Evolutionary conservation across 2,888 invertebrate species (phyloP), one percentile per base, ranked within the genome.

Genomic region (Drosophila atripex): DNA sequence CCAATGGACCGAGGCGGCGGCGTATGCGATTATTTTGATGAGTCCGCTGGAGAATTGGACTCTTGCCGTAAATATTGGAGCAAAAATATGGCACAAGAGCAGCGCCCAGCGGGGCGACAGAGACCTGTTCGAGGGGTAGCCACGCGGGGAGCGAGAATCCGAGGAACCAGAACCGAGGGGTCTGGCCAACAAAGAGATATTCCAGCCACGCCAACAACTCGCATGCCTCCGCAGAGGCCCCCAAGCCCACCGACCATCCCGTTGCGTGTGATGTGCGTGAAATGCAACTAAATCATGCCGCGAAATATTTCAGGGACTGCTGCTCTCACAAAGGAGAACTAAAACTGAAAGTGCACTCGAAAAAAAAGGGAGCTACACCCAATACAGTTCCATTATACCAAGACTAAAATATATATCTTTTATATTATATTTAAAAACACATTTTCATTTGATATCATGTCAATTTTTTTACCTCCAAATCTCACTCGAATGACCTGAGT

Each of bases 201-300:
- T 63, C 64, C 65, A 63, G 41, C 49, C 18, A 63, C 63, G 86
- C 74, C 52, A 71, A 69, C 76, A 76, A 77, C 78, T 74, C 74
- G 74, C 65, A 73, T 74, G 71, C 51, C 47, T 45, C 54, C 12
- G 1, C 18, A n/a, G 32, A 12, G 9, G 25, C 25, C 28, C 28
- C 30, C 21, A 32, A 21, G 9, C 50, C 53, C 9, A 39, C 39
- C 14, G 16, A 7, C 16, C 39, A 16, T 55, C 49, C 54, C 68
- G 69, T 77, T 77, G 80, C 87, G 82, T 84, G 85, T 71, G 76
- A 84, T 82, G 80, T 86, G 80, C 86, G 82, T 84, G 80, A 82
- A 86, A 82, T 82, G 87, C 82, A 82, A 86, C 82, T 82, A 86
- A 82, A 82, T 82, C 82, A 82, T 82, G 82, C 87, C 85, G 85